Percentiles rank a stretch among this genome's conserved stretches.
Evolutionary conservation across 1,140 invertebrate genomes (phyloP).

Genomic region (Eufriesea mexicana): DNA sequence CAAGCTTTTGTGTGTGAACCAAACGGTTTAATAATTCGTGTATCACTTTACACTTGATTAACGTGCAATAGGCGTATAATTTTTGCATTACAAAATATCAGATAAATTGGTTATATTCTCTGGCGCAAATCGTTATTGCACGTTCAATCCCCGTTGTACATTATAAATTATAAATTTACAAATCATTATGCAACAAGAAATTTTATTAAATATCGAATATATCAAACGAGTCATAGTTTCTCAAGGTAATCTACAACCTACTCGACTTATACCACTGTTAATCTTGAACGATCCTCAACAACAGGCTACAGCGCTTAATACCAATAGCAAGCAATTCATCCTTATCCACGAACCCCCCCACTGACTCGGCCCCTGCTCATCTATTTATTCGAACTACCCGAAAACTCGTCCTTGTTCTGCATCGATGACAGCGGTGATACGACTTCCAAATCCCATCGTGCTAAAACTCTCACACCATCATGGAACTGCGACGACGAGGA

Average conservation of each 20-base stretch:
- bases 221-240: too few relatives aligned
- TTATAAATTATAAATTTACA: too few relatives aligned
- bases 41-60: neutral
- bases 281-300: neutral
- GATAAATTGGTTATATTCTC: neutral
- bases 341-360: neutral
- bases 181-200: too few relatives aligned
- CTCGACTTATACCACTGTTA: neutral
- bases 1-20: neutral
- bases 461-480: neutral
- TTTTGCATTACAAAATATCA: neutral
- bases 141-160: neutral
- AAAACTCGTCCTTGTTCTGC: neutral
- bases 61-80: neutral
- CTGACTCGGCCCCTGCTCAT: neutral
- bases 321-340: slow-evolving; percentile 5
- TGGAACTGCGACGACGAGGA: neutral
- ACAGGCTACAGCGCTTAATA: neutral
- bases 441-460: neutral
- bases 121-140: neutral
- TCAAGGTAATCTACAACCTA: neutral
- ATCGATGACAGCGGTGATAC: neutral
- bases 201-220: too few relatives aligned
- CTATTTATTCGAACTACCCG: neutral
- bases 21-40: neutral